phyloP scores from a whole-genome alignment of 1,140 invertebrate species.

The Araneus ventricosus region DNA sequence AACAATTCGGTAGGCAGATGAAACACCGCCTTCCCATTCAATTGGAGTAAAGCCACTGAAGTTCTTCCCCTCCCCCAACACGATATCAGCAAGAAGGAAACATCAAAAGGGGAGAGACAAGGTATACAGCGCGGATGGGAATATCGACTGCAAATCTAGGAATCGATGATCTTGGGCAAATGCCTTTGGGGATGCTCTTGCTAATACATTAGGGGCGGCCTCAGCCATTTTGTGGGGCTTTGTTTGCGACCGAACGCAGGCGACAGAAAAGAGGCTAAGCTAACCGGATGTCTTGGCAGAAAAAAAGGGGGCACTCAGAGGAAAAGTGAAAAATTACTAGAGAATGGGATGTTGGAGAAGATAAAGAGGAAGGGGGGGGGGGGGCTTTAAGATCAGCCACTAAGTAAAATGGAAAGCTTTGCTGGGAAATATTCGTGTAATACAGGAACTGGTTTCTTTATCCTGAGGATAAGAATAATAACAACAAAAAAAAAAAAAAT shows the following conservation, averaged over 20 bases:
- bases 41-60: slow-evolving; percentile 40
- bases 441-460: too few relatives aligned
- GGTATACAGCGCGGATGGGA: slow-evolving; percentile 15
- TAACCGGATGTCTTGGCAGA: background rate
- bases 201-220: slow-evolving; percentile 43
- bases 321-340: background rate
- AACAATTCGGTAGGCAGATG: slow-evolving; percentile 46
- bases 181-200: slow-evolving; percentile 29
- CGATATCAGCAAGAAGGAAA: slow-evolving; percentile 46
- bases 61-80: background rate
- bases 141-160: slow-evolving; percentile 64
- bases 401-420: background rate
- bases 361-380: background rate
- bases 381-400: background rate
- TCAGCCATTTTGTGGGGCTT: slow-evolving; percentile 10
- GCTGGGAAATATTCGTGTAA: background rate
- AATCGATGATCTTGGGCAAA: slow-evolving; percentile 64
- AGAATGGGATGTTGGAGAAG: background rate
- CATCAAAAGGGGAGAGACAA: slow-evolving; percentile 52
- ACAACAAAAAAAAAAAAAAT: too few relatives aligned
- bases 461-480: too few relatives aligned
- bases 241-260: background rate
- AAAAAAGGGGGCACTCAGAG: background rate
- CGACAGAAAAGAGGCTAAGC: background rate
- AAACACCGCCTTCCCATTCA: slow-evolving; percentile 26